Conservation (phyloP, 2,888 invertebrate genomes). For the Hirtodrosophila histrioides region DNA sequence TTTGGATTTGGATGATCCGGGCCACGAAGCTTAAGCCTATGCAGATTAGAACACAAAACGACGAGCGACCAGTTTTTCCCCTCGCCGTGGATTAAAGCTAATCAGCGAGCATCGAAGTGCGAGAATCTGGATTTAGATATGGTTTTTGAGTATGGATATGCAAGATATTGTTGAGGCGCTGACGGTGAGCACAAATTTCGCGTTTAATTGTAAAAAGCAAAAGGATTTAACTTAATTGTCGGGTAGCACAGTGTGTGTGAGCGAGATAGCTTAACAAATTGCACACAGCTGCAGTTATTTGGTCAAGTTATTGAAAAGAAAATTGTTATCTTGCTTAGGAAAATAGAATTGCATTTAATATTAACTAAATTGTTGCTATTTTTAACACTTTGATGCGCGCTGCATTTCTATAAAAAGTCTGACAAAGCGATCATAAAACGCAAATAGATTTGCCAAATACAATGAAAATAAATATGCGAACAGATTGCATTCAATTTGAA, state of each 20-base stretch:
- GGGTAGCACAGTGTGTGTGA: slow-evolving; percentile 5
- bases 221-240: slow-evolving; percentile 72
- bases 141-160: slow-evolving; percentile 1
- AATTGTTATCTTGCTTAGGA: background rate
- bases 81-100: slow-evolving; percentile 64
- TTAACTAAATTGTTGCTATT: slow-evolving; percentile 25
- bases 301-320: background rate
- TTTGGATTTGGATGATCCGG: slow-evolving; percentile 73
- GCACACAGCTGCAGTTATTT: slow-evolving; percentile 42
- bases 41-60: slow-evolving; percentile 64
- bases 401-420: slow-evolving; percentile 29
- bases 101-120: slow-evolving; percentile 26
- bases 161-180: slow-evolving; percentile 7
- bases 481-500: background rate
- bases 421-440: slow-evolving; percentile 21
- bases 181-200: slow-evolving; percentile 30
- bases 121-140: slow-evolving; percentile 17
- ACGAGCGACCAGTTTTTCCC: slow-evolving; percentile 61
- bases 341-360: slow-evolving; percentile 16
- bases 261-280: background rate
- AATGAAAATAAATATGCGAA: background rate
- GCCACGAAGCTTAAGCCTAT: slow-evolving; percentile 63
- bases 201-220: slow-evolving; percentile 71
- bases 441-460: slow-evolving; percentile 25
- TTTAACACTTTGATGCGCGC: slow-evolving; percentile 3